These are phyloP conservation scores for Drosophila obscura DNA, from an alignment of 1,140 invertebrate genomes.

Conservation along the genomic window DNA sequence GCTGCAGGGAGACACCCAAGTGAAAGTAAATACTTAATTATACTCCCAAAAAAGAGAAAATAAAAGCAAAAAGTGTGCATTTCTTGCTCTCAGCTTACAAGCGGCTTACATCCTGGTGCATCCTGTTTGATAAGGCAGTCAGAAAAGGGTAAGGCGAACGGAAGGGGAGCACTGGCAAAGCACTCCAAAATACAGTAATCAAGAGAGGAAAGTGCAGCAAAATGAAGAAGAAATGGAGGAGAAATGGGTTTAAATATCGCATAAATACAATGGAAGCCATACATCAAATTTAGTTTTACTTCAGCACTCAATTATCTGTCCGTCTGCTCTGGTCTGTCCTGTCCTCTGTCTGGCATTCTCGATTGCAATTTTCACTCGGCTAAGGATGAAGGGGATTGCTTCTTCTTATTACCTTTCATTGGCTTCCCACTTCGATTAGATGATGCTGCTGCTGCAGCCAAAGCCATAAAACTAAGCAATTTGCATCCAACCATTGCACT, in stretches of 20 bases:
- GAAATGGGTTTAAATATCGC: conserved; percentile 17
- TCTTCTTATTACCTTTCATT: conserved; percentile 51
- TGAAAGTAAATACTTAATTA: conserved; percentile 81
- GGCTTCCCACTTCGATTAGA: conserved; percentile 55
- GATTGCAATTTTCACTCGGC: conserved; percentile 35
- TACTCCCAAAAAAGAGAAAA: conserved; percentile 24
- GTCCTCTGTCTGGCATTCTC: background rate
- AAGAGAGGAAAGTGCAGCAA: conserved; percentile 9
- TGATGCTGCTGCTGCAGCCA: conserved; percentile 20
- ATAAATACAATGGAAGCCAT: conserved; percentile 35
- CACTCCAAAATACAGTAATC: conserved; percentile 5
- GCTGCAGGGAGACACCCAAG: conserved; percentile 21
- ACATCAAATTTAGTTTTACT: conserved; percentile 6
- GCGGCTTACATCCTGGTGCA: conserved; percentile 65
- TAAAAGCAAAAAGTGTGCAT: conserved; percentile 23
- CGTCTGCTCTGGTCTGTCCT: conserved; percentile 7
- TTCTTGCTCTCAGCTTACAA: conserved; percentile 64
- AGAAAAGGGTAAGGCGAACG: background rate
- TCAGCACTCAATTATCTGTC: conserved; percentile 29
- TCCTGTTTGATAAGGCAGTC: conserved; percentile 5
- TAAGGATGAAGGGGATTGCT: background rate
- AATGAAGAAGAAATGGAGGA: conserved; percentile 5
- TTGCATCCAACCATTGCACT: conserved; percentile 31
- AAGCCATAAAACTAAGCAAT: conserved; percentile 64
- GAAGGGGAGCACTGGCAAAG: background rate